Evolutionary conservation across 2,797 vertebrate species (phyloP).

Genomic region (Hypotaenidia philippensis): DNA sequence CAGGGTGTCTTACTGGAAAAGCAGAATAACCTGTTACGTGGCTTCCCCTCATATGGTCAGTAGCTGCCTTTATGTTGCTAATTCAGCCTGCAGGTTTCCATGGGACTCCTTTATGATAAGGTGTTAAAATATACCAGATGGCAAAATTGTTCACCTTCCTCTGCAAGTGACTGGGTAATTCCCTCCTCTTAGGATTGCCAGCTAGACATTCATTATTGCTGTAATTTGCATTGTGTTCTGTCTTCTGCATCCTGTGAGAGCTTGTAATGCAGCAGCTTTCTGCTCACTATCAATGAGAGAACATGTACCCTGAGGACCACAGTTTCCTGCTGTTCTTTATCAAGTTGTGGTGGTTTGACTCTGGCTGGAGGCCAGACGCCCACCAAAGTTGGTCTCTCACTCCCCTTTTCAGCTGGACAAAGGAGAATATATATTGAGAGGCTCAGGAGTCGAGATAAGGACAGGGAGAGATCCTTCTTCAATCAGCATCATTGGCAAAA

Average conservation of each 20-base stretch:
- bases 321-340: neutral
- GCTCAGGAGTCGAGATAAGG: too few relatives aligned
- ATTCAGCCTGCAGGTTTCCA: neutral
- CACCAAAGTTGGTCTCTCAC: too few relatives aligned
- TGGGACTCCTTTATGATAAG: neutral
- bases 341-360: too few relatives aligned
- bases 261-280: accelerated
- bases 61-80: neutral
- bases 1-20: neutral
- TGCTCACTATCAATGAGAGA: neutral
- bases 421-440: too few relatives aligned
- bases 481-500: too few relatives aligned
- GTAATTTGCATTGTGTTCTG: neutral
- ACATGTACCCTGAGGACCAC: neutral
- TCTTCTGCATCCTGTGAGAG: neutral
- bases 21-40: neutral
- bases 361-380: too few relatives aligned
- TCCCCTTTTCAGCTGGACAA: too few relatives aligned
- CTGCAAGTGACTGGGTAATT: neutral
- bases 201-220: neutral
- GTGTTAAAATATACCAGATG: neutral
- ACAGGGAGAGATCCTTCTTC: too few relatives aligned
- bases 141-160: neutral
- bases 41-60: neutral
- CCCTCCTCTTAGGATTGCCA: neutral